Evolutionary conservation across 2,113 vertebrate species (phyloP), one percentile per base, ranked within the genome.

Genomic region (Varanus komodoensis): DNA sequence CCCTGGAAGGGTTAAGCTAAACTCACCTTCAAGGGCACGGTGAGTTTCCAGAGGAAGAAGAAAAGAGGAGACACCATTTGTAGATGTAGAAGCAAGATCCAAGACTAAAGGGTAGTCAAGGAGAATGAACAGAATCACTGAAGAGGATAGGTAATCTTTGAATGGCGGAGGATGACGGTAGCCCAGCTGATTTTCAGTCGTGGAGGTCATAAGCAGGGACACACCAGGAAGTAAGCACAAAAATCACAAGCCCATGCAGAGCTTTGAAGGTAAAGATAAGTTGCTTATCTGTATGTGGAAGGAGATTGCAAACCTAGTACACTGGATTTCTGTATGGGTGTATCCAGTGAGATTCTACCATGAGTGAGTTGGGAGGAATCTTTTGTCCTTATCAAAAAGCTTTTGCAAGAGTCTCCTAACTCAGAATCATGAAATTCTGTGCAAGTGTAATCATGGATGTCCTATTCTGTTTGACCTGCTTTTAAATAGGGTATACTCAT

Each of bases 321-420:
- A 69, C 23, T 27, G 6, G 25, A 38, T 77, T 48, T 21, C 1
- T 81, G 27, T 32, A 32, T 81, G 14, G 50, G 15, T 2, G 8
- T 52, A 81, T 57, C 52, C 79, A 81, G 29, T 32, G 29, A 81
- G 32, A n/a, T 57, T 54, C 14, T 89, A 93, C 52, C 89, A 89
- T n/a, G 71, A 90, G 38, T 91, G 61, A 64, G 61, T 64, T 64
- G 61, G 61, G 21, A 64, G 61, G 17, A 19, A 21, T 19, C 61
- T 64, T 11, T 19, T 64, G 57, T 61, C 57, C 11, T 61, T 61
- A 61, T 15, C 57, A 61, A 61, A 15, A 12, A 14, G 57, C 57
- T 61, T 61, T 61, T 15, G 4, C 17, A 3, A 64, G 19, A 19
- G 61, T 15, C 15, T 61, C 57, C 57, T 61, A 61, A 14, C 57